Evolutionary conservation across 2,888 invertebrate species (phyloP), one percentile per base, ranked within the genome.

Genomic region (Agelastica alni): DNA sequence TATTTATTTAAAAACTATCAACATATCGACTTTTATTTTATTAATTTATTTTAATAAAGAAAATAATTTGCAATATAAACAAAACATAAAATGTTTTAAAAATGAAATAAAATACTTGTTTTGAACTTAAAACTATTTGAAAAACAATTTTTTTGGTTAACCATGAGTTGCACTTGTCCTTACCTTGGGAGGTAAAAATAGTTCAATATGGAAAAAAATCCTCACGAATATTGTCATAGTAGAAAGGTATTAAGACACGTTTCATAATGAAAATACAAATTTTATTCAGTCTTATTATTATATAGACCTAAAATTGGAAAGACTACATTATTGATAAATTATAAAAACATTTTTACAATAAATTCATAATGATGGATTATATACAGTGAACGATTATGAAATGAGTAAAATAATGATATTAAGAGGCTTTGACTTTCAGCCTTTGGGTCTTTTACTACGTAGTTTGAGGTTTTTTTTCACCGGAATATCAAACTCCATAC

Each of bases 251-350:
- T 70, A 67, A 71, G 59, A 61, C 58, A 59, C 56, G 46, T 49
- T 52, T 31, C 42, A 55, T 59, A 46, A 53, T 62, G 59, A 66
- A 65, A 74, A 73, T 71, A 74, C 66, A 72, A 68, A 68, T 64
- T 75, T 75, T 73, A 73, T 73, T 75, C 75, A 75, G 74, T 75
- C 75, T 75, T 72, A 73, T 74, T 70, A 71, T 66, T 70, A 65
- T 68, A 49, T 31, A 65, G 71, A 73, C 71, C 66, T 70, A 70
- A 70, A 67, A 70, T 69, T 71, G 67, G 66, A 66, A 64, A 69
- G 63, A 69, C 64, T 62, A 60, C 51, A 53, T 58, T 45, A 62
- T 56, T 63, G 63, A 71, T 72, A 71, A 71, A 70, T 72, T 67
- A 72, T 66, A 68, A 70, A 67, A 63, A 58, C 61, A 63, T 71